A percentile compares a stretch with the other conserved stretches of the same genome.
Evolutionary conservation across 64 coral and sea anemone species (phyloP).

Genomic region (Porites australiensis): DNA sequence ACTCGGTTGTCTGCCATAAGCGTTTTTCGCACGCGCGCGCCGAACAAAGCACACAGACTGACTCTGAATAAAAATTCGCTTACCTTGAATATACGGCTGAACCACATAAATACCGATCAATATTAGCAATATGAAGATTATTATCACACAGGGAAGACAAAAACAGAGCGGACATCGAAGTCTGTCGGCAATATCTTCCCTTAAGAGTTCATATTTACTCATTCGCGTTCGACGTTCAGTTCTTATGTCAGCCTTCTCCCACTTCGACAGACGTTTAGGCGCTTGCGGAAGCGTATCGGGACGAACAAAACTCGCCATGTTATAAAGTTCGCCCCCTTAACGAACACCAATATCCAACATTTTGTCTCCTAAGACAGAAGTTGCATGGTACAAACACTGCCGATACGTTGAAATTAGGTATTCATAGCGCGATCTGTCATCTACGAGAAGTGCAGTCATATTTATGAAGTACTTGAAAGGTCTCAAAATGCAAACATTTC

Average conservation of each 20-base stretch:
- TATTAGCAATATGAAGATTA: slow-evolving; percentile 82
- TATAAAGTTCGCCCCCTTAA: not conserved
- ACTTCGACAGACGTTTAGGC: slow-evolving; percentile 76
- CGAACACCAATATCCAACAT: not conserved
- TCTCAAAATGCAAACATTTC: slow-evolving; percentile 8
- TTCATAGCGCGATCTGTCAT: not conserved
- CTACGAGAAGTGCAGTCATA: not conserved
- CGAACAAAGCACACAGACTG: not conserved
- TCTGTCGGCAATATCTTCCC: slow-evolving; percentile 82
- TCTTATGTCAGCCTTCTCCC: slow-evolving; percentile 74
- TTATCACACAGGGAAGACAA: slow-evolving; percentile 86
- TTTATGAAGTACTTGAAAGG: slow-evolving; percentile 25
- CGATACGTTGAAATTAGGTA: slow-evolving; percentile 2
- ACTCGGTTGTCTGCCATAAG: not conserved
- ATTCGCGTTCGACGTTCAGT: slow-evolving; percentile 58
- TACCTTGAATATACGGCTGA: slow-evolving; percentile 79
- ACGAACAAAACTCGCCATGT: slow-evolving; percentile 90
- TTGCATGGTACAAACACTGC: not conserved
- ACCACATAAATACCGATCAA: slow-evolving; percentile 90
- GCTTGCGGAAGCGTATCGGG: slow-evolving; percentile 5
- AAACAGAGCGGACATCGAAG: slow-evolving; percentile 90
- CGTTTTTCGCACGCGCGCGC: not conserved
- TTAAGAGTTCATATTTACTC: slow-evolving; percentile 79
- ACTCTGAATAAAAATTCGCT: not conserved
- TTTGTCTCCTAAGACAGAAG: not conserved